A percentile compares a stretch with the other conserved stretches of the same genome.
These are phyloP conservation scores for Pomacea canaliculata DNA, from an alignment of 2,888 invertebrate species.

Conservation along the genomic window DNA sequence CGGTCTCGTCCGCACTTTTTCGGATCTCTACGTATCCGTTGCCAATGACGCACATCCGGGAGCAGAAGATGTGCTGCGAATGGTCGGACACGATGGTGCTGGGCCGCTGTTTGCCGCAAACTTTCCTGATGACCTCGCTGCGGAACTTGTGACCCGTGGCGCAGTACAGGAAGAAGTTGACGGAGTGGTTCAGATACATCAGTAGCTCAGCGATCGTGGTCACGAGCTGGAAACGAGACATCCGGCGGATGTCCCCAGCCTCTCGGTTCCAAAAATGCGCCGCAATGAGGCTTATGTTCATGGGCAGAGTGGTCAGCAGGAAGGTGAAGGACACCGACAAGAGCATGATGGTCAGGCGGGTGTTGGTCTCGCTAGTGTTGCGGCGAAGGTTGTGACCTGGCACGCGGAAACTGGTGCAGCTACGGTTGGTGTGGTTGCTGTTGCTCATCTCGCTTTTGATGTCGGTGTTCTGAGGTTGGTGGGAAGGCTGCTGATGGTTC, in stretches of 20 bases:
- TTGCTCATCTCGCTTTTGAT: constrained; percentile 1
- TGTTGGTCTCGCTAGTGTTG: constrained; percentile 50
- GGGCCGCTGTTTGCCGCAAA: constrained; percentile 41
- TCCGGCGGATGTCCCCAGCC: constrained; percentile 30
- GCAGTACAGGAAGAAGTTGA: constrained; percentile 64
- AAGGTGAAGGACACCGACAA: constrained; percentile 65
- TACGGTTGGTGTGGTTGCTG: background rate
- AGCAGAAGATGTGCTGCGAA: constrained; percentile 55
- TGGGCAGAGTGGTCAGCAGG: constrained; percentile 63
- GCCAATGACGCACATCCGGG: constrained; percentile 35
- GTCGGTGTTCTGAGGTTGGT: background rate
- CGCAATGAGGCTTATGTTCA: constrained; percentile 51
- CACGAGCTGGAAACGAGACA: constrained; percentile 44
- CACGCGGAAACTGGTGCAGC: background rate
- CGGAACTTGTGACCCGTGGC: constrained; percentile 59
- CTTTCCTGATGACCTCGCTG: constrained; percentile 45
- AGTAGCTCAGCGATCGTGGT: constrained; percentile 59
- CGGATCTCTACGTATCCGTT: constrained; percentile 18
- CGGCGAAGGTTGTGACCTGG: constrained; percentile 39
- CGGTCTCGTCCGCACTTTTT: constrained; percentile 7
- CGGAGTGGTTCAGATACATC: constrained; percentile 66
- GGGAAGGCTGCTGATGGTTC: background rate
- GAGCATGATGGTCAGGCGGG: constrained; percentile 65
- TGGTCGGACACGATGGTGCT: constrained; percentile 45
- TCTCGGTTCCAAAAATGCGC: constrained; percentile 41